phyloP scores from a whole-genome alignment of 2,113 vertebrate species.

The Panthera uncia region DNA sequence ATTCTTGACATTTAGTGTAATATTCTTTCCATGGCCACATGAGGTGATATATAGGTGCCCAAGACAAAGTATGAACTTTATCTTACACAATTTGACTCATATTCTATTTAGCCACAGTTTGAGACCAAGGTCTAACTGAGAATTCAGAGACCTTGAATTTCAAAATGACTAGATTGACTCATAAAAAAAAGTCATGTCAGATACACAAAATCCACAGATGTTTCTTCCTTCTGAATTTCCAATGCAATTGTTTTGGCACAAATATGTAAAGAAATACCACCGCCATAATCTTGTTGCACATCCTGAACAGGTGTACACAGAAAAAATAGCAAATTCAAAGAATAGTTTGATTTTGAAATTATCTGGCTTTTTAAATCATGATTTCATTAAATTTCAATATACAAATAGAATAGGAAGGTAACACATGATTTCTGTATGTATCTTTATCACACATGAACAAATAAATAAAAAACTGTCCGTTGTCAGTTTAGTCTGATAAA shows the following conservation, averaged over 20 bases:
- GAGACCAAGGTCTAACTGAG: neutral
- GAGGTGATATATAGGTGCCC: neutral
- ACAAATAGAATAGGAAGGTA: neutral
- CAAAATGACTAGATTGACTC: neutral
- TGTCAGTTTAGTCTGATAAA: neutral
- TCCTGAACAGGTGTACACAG: neutral
- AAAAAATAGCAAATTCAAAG: constrained; percentile 11
- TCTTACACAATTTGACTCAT: neutral
- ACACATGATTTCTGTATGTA: neutral
- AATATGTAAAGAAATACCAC: neutral
- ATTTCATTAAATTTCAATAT: constrained; percentile 15
- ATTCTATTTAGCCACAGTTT: neutral
- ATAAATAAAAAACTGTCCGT: neutral
- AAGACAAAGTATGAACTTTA: neutral
- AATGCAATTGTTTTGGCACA: neutral
- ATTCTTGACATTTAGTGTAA: neutral
- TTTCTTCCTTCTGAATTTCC: neutral
- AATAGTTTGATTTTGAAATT: neutral
- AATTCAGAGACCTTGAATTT: constrained; percentile 52
- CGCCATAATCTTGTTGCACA: neutral
- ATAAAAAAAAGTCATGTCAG: constrained; percentile 7
- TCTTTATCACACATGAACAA: neutral
- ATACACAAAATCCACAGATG: neutral
- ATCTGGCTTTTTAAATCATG: neutral
- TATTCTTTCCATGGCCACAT: neutral